A percentile compares a stretch with the other conserved stretches of the same genome.
These are phyloP conservation scores for Thecophora atra DNA, from an alignment of 2,888 invertebrate species.

Conservation along the genomic window DNA sequence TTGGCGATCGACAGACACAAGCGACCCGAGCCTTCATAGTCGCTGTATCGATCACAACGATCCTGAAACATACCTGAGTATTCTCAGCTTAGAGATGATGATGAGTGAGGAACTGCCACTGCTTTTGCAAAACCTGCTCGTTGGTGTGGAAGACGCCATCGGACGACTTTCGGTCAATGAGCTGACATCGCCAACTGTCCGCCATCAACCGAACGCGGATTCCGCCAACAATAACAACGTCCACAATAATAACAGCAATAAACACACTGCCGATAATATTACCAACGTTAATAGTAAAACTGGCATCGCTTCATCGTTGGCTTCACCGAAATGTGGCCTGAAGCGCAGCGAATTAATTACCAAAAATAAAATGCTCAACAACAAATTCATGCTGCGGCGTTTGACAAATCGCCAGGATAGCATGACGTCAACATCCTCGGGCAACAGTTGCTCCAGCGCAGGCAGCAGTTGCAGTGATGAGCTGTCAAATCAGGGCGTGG, in stretches of 20 bases:
- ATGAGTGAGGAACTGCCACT: slow-evolving; percentile 70
- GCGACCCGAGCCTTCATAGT: slow-evolving; percentile 53
- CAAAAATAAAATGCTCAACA: slow-evolving; percentile 66
- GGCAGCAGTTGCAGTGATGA: slow-evolving; percentile 60
- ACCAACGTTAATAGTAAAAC: slow-evolving; percentile 39
- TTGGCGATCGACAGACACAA: slow-evolving; percentile 56
- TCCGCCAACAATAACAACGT: slow-evolving; percentile 37
- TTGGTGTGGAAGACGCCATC: slow-evolving; percentile 76
- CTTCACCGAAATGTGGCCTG: slow-evolving; percentile 65
- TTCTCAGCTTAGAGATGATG: slow-evolving; percentile 64
- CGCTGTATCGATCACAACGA: slow-evolving; percentile 61
- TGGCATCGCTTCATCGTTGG: slow-evolving; percentile 32
- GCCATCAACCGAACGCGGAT: slow-evolving; percentile 39
- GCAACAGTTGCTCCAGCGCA: slow-evolving; percentile 60
- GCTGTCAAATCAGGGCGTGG: slow-evolving; percentile 39
- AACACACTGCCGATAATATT: slow-evolving; percentile 39
- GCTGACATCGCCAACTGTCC: slow-evolving; percentile 70
- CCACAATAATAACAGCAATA: slow-evolving; percentile 15
- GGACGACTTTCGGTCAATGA: slow-evolving; percentile 75
- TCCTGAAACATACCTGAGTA: slow-evolving; percentile 55
- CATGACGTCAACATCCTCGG: slow-evolving; percentile 61
- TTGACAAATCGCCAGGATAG: slow-evolving; percentile 64
- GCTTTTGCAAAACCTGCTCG: slow-evolving; percentile 73
- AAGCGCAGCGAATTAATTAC: slow-evolving; percentile 66
- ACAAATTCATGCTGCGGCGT: slow-evolving; percentile 64